Percentiles rank a stretch among this genome's conserved stretches.
phyloP scores from a whole-genome alignment of 2,888 invertebrate genomes.

The Pemphredon lugubris region DNA sequence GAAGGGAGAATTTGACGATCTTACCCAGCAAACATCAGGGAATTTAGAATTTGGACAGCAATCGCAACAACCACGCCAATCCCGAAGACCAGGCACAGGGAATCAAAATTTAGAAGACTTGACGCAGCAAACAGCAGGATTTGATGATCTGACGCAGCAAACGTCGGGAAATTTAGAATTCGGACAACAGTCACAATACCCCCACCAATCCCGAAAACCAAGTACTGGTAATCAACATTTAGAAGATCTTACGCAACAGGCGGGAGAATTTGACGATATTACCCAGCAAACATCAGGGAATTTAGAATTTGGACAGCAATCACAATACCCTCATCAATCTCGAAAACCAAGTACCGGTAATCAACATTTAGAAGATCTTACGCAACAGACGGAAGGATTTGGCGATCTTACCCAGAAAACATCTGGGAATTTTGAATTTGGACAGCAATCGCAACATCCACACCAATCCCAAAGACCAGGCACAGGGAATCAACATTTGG shows the following conservation, averaged over 20 bases:
- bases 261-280: conserved; percentile 36
- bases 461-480: conserved; percentile 40
- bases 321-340: conserved; percentile 33
- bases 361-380: conserved; percentile 36
- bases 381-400: conserved; percentile 51
- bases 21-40: conserved; percentile 37
- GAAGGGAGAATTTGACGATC: conserved; percentile 54
- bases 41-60: conserved; percentile 50
- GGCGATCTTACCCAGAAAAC: conserved; percentile 54
- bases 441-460: conserved; percentile 28
- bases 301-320: conserved; percentile 44
- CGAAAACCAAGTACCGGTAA: background rate
- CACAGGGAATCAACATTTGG: conserved; percentile 25
- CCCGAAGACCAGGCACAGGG: background rate
- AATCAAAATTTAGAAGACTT: conserved; percentile 36
- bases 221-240: conserved; percentile 29
- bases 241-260: conserved; percentile 48
- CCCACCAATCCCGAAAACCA: conserved; percentile 11
- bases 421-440: conserved; percentile 36
- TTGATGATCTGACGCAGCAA: conserved; percentile 56
- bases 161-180: conserved; percentile 38
- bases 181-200: conserved; percentile 10
- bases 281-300: conserved; percentile 51
- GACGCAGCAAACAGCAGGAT: conserved; percentile 52
- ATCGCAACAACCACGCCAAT: conserved; percentile 41